phyloP scores from a whole-genome alignment of 2,113 vertebrate species.

The Motacilla tschutschensis region DNA sequence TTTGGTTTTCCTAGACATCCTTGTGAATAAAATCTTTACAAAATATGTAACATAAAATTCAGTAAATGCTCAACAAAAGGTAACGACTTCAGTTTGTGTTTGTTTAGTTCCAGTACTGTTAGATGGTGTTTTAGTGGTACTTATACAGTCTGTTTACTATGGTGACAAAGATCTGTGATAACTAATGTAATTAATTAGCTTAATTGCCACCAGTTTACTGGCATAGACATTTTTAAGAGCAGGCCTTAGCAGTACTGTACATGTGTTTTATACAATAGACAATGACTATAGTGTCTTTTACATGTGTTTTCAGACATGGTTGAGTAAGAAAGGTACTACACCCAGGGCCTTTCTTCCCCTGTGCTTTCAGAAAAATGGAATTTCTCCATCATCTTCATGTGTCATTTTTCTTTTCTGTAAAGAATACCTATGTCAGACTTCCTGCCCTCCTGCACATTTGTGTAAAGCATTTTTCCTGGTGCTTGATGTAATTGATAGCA shows the following conservation, averaged over 20 bases:
- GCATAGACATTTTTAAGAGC: background rate
- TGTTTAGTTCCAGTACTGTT: background rate
- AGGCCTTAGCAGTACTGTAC: background rate
- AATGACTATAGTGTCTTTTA: background rate
- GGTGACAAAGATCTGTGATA: background rate
- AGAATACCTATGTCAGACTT: background rate
- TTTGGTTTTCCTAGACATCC: background rate
- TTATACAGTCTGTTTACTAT: background rate
- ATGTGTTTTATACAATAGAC: background rate
- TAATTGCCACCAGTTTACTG: background rate
- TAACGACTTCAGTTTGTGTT: background rate
- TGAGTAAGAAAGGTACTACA: background rate
- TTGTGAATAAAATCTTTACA: background rate
- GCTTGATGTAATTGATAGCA: background rate
- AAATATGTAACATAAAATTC: background rate
- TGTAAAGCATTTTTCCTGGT: background rate
- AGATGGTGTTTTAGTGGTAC: background rate
- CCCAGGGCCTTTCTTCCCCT: background rate
- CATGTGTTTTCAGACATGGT: background rate
- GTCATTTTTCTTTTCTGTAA: background rate
- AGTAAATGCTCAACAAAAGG: background rate
- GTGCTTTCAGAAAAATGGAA: background rate
- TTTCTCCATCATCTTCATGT: background rate
- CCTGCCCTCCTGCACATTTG: background rate
- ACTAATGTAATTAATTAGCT: background rate